Evolutionary conservation across 2,797 vertebrate genomes (phyloP).

Genomic region (Numenius phaeopus): DNA sequence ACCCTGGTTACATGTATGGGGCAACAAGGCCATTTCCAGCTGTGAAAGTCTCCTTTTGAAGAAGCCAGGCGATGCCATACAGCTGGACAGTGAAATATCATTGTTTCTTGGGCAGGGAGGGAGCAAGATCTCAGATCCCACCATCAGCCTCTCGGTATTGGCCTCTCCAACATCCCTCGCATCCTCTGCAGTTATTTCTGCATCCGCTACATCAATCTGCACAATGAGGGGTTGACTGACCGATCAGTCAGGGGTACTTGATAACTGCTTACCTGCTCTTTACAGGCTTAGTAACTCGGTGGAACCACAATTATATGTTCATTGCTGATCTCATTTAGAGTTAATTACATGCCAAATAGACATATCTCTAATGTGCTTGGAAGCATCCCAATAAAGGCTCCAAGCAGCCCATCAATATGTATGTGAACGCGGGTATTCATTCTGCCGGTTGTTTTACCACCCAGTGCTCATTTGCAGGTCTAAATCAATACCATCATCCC

Average conservation of each 20-base stretch:
- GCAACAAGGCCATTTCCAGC: not conserved
- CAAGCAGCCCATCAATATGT: not conserved
- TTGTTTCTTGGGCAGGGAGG: not conserved
- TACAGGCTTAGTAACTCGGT: not conserved
- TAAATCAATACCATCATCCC: not conserved
- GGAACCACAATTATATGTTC: not conserved
- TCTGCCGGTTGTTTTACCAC: not conserved
- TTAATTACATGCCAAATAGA: constrained; percentile 31
- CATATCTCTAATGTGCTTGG: not conserved
- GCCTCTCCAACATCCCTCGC: not conserved
- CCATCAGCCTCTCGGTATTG: not conserved
- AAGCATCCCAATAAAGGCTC: not conserved
- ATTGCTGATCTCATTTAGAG: not conserved
- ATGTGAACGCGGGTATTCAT: not conserved
- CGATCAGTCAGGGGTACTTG: not conserved
- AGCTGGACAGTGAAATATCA: not conserved
- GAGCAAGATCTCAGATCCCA: not conserved
- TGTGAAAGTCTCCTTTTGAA: not conserved
- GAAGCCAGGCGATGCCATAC: not conserved
- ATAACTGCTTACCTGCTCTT: not conserved
- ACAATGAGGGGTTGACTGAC: accelerated
- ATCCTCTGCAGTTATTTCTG: not conserved
- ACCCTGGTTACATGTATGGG: not conserved
- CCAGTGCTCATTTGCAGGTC: not conserved
- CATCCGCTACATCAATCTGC: not conserved